A percentile compares a stretch with the other conserved stretches of the same genome.
phyloP scores from a whole-genome alignment of 2,797 vertebrate genomes.

The Menidia menidia region DNA sequence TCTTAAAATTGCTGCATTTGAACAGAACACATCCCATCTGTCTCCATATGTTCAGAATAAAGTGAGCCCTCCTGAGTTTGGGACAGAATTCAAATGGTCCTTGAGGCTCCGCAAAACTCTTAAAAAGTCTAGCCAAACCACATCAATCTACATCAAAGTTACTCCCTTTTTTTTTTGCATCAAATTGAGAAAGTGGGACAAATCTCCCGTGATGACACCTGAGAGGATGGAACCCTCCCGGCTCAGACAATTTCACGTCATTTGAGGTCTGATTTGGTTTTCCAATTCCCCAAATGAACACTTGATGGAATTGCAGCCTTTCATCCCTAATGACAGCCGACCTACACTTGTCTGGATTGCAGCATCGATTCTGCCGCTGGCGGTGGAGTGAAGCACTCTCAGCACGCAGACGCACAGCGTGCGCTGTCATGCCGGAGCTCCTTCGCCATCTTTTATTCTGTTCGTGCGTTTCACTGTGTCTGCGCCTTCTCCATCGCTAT shows the following conservation, averaged over 20 bases:
- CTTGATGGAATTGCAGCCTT: conserved; percentile 75
- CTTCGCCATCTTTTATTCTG: conserved; percentile 37
- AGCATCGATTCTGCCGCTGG: conserved; percentile 69
- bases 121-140: conserved; percentile 45
- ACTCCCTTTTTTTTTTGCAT: conserved; percentile 57
- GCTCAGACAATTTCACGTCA: conserved; percentile 68
- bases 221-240: conserved; percentile 62
- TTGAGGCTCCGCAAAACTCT: conserved; percentile 35
- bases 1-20: background rate
- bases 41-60: background rate
- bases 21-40: conserved; percentile 7
- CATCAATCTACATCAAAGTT: conserved; percentile 70
- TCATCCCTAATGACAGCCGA: conserved; percentile 68
- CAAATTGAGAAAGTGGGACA: conserved; percentile 72
- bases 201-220: conserved; percentile 69
- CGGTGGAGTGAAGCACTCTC: conserved; percentile 63
- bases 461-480: conserved; percentile 3
- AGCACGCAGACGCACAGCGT: conserved; percentile 33
- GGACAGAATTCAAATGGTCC: conserved; percentile 56
- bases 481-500: background rate
- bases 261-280: conserved; percentile 58
- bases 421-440: conserved; percentile 13
- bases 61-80: background rate
- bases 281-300: conserved; percentile 71
- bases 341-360: conserved; percentile 76